Evolutionary conservation across 2,797 vertebrate genomes (phyloP), one percentile per base, ranked within the genome.

Genomic region (Siniperca scherzeri): DNA sequence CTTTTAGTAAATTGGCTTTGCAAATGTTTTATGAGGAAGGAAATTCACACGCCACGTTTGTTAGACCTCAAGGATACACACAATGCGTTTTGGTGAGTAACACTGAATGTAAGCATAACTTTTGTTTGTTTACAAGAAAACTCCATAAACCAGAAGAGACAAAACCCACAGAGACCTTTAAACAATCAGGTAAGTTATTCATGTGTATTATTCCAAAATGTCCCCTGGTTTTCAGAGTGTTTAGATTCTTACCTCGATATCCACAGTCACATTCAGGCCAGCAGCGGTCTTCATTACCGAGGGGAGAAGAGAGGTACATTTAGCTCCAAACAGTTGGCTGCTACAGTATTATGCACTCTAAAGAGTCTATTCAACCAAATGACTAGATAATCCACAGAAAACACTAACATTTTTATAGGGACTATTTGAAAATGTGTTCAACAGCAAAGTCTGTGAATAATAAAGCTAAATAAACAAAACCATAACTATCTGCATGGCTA

Each of bases 201-300:
- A n/a, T 30, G 33, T 56, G 17, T 36, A 25, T 46, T n/a, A n/a
- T 53, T 53, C 9, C 52, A 53, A n/a, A 53, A 53, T 53, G 52
- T 53, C 52, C 21, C 9, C 22, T 8, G 7, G 8, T 30, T 55
- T 53, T n/a, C 9, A 6, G 4, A 38, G 50, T 12, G 1, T 7
- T 61, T 10, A 17, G 16, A 60, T 52, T 72, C 84, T 88, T 89
- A 95, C 96, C 95, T 96, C 96, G 0, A 96, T 71, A 65, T 96
- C 95, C 48, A 96, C 57, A 12, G 96, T 96, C 38, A 92, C 81
- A 70, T 96, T 96, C 55, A 96, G 78, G 27, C 16, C 38, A 44
- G 89, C 22, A 66, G 87, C 79, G 16, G 68, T 78, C 89, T 85
- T 83, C 75, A 21, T 86, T 70, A 19, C 36, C 62, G 77, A 80